Percentiles rank a stretch among this genome's conserved stretches.
Conservation (phyloP, 2,888 invertebrate genomes). For the Pristionchus fissidentatus region DNA sequence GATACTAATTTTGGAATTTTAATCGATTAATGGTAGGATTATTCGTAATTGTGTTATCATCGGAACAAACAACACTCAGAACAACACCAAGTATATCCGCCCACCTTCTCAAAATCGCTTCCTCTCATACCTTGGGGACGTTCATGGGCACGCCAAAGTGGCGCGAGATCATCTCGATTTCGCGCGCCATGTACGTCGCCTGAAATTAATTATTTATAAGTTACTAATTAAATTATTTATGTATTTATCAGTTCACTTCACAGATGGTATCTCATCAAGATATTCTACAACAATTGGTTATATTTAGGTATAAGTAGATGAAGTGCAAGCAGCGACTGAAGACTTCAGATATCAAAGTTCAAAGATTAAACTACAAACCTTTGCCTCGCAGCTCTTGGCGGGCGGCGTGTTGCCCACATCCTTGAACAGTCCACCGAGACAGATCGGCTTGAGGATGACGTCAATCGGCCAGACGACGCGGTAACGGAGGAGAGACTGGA, state of each 20-base stretch:
- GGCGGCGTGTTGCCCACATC: conserved; percentile 39
- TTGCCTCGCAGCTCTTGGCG: conserved; percentile 26
- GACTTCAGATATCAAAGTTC: neutral
- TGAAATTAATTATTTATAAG: neutral
- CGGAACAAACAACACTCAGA: too few relatives aligned
- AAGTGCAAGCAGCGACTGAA: neutral
- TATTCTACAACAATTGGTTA: too few relatives aligned
- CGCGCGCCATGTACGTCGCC: conserved; percentile 28
- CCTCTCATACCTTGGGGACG: conserved; percentile 13
- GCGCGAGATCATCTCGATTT: conserved; percentile 26
- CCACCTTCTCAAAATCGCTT: neutral
- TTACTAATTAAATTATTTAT: neutral
- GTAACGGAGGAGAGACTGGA: conserved; percentile 33
- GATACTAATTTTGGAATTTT: too few relatives aligned
- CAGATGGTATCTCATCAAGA: too few relatives aligned
- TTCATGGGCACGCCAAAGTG: conserved; percentile 42
- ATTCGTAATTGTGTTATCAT: too few relatives aligned
- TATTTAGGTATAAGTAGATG: too few relatives aligned
- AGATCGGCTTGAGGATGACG: conserved; percentile 31
- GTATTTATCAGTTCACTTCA: too few relatives aligned
- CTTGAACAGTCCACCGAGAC: conserved; percentile 23
- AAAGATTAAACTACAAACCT: conserved; percentile 1
- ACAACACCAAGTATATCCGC: neutral
- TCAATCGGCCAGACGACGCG: conserved; percentile 45
- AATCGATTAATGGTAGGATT: too few relatives aligned